phyloP scores from a whole-genome alignment of 2,888 invertebrate species.

The Heliconius charithonia region DNA sequence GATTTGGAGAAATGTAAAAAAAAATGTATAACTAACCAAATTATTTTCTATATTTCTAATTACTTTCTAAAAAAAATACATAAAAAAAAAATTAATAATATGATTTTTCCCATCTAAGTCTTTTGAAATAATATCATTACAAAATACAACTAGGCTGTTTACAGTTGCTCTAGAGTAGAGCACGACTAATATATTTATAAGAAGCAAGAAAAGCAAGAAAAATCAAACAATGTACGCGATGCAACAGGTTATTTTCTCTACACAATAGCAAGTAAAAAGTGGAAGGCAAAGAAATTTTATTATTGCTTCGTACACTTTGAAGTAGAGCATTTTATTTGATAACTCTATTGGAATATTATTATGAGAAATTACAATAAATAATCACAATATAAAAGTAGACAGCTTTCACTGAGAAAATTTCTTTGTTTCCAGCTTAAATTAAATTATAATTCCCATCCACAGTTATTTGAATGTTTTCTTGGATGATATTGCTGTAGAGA shows the following conservation, averaged over 20 bases:
- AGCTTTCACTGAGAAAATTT: constrained; percentile 19
- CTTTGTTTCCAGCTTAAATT: constrained; percentile 23
- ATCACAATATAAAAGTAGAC: neutral
- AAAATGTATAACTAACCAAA: too few species aligned
- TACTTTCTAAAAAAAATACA: too few species aligned
- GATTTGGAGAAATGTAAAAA: too few species aligned
- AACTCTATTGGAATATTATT: constrained; percentile 43
- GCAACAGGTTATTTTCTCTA: constrained; percentile 5
- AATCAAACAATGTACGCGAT: neutral
- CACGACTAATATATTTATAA: constrained; percentile 2
- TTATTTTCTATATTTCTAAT: too few species aligned
- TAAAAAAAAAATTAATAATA: neutral
- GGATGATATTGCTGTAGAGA: constrained; percentile 7
- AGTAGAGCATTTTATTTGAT: constrained; percentile 54
- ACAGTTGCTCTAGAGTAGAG: constrained; percentile 2
- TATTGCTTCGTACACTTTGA: constrained; percentile 52
- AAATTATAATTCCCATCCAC: constrained; percentile 2
- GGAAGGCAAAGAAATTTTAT: constrained; percentile 27
- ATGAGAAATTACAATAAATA: constrained; percentile 8
- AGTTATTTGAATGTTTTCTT: neutral
- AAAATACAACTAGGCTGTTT: neutral
- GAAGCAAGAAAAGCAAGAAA: constrained; percentile 5
- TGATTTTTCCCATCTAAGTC: neutral
- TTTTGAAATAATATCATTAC: neutral
- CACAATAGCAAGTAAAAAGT: constrained; percentile 1